These are phyloP conservation scores for Psilopogon haemacephalus DNA, from an alignment of 2,113 vertebrate genomes.

Conservation along the genomic window DNA sequence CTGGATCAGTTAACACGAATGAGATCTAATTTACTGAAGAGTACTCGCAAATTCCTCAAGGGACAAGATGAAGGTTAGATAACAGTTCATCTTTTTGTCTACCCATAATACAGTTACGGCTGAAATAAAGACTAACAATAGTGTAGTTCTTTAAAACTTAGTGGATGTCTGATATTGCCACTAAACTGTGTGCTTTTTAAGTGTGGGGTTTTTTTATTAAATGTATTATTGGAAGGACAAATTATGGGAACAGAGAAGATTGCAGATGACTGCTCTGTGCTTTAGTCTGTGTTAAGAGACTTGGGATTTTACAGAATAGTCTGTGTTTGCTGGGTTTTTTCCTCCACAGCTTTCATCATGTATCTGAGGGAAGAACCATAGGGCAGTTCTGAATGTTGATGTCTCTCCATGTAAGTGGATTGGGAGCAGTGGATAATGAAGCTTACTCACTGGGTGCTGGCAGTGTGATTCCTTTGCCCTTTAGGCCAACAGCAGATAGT, in stretches of 20 bases:
- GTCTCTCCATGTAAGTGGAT: neutral
- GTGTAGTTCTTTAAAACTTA: neutral
- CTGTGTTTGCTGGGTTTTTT: neutral
- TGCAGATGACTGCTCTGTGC: neutral
- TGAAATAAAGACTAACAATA: neutral
- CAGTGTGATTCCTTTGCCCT: neutral
- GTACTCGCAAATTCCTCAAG: constrained; percentile 82
- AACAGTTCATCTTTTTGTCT: constrained; percentile 17
- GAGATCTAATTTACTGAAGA: constrained; percentile 94
- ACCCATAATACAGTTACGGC: neutral
- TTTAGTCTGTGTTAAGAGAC: neutral
- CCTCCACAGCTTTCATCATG: neutral
- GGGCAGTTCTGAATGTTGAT: neutral
- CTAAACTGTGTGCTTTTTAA: neutral
- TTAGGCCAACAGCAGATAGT: neutral
- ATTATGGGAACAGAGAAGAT: neutral
- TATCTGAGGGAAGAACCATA: neutral
- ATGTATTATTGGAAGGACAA: neutral
- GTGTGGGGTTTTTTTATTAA: neutral
- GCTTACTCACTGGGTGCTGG: neutral
- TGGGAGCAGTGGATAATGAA: neutral
- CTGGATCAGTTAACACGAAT: constrained; percentile 96
- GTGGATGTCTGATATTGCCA: neutral
- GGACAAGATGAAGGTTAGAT: constrained; percentile 91
- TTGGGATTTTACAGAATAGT: neutral